Evolutionary conservation across 2,113 vertebrate species (phyloP).

Genomic region (Peromyscus maniculatus): DNA sequence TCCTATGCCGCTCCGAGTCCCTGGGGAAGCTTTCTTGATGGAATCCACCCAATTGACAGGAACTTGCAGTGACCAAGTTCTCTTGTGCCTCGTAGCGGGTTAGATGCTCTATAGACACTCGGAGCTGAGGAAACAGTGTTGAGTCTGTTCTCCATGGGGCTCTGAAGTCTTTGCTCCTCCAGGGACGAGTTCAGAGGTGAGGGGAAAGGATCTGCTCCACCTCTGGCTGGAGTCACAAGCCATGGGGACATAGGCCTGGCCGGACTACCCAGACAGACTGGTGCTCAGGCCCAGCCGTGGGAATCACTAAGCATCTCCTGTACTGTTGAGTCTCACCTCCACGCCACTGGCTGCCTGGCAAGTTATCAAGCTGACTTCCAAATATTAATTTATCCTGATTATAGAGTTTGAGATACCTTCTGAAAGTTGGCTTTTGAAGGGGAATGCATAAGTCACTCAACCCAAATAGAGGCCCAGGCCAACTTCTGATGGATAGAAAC

Average conservation of each 20-base stretch:
- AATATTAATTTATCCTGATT: conserved; percentile 13
- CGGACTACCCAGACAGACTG: neutral
- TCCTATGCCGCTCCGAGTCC: neutral
- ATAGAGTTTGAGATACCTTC: conserved; percentile 2
- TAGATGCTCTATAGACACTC: neutral
- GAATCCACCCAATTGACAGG: neutral
- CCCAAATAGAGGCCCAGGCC: neutral
- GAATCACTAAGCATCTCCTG: fast-evolving
- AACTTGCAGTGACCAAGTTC: neutral
- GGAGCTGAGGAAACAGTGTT: neutral
- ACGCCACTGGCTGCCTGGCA: neutral
- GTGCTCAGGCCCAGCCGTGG: neutral
- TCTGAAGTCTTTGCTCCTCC: neutral
- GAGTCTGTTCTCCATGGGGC: neutral
- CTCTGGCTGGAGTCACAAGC: neutral
- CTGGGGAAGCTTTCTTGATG: neutral
- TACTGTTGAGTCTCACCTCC: fast-evolving
- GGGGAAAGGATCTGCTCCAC: neutral
- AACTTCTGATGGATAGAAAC: neutral
- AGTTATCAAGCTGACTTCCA: neutral
- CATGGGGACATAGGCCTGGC: neutral
- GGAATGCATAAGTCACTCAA: conserved; percentile 1
- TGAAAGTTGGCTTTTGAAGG: neutral
- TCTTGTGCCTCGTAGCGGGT: neutral
- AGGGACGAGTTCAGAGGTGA: neutral